Base-by-base conservation (phyloP, 2,888 invertebrate species). In the Ormyrus labotus region DNA sequence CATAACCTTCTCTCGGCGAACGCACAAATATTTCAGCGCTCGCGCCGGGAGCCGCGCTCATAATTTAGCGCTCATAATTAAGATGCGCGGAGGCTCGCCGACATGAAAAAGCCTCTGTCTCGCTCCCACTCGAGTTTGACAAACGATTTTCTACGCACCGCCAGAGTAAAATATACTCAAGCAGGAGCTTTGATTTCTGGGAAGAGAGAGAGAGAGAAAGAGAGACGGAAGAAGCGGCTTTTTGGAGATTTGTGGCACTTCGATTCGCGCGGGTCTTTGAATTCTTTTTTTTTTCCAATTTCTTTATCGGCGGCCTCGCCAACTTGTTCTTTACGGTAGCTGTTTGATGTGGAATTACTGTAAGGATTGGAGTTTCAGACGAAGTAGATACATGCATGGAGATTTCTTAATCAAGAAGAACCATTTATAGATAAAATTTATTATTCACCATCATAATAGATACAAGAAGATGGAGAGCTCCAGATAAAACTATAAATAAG, bases 31-130 rank as follows among this genome's bases (percentile, higher is more conserved):
- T 89, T 88, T 89, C 89, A 88, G 84, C 88, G 84, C 85, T 45
- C 63, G 47, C 55, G 11, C 85, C 83, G 85, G 85, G 84, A 68
- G 85, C 84, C 84, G 83, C 69, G 83, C 87, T 87, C 88, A 86
- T 89, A 89, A 89, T 87, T 89, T 88, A 88, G 81, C 84, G 84
- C 85, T 87, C 84, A 85, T 88, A 89, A 90, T 89, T 89, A 88
- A 89, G 87, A 87, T 85, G 87, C 86, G 85, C 55, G 71, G 65
- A 77, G 58, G 50, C 53, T 48, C 70, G 50, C n/a, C 45, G 60
- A 58, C 64, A 51, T 58, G 71, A 61, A 61, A 61, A 76, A 69
- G 76, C 53, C 8, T 70, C 69, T 70, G n/a, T 80, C 81, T 81
- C 77, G 6, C 8, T 55, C 47, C 19, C 58, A 34, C 51, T 67